Evolutionary conservation across 2,797 vertebrate genomes (phyloP).

Genomic region (Falco naumanni): DNA sequence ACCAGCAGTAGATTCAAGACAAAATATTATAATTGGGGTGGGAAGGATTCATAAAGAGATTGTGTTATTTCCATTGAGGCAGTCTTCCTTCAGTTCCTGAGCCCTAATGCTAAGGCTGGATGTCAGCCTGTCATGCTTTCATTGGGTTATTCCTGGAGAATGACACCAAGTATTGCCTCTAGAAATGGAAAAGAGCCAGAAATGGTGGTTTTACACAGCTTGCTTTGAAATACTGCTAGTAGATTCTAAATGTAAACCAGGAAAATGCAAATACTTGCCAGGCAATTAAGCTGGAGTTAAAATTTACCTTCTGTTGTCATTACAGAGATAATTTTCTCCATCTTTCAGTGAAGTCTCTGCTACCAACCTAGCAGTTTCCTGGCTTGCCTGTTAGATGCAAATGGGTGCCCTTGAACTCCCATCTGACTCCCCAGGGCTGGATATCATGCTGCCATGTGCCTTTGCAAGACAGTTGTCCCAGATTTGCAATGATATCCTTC

Average conservation of each 20-base stretch:
- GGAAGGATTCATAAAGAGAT: not conserved
- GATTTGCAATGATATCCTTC: not conserved
- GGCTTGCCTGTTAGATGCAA: not conserved
- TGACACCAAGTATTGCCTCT: not conserved
- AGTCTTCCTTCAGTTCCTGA: not conserved
- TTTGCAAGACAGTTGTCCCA: not conserved
- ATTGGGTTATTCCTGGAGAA: not conserved
- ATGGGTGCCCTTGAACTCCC: not conserved
- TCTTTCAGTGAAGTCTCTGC: not conserved
- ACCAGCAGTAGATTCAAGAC: not conserved
- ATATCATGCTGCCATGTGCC: not conserved
- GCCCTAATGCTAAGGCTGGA: not conserved
- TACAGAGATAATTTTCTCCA: not conserved
- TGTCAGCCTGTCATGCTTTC: not conserved
- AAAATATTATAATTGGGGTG: not conserved
- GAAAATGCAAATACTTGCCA: not conserved
- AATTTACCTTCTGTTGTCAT: not conserved
- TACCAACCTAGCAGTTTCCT: not conserved
- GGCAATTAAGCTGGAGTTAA: not conserved
- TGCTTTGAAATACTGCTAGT: not conserved
- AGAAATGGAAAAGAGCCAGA: not conserved
- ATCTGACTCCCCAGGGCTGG: not conserved
- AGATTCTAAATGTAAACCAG: not conserved
- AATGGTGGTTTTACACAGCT: not conserved
- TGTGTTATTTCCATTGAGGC: not conserved